Base-by-base conservation (phyloP, 2,113 vertebrate genomes). In the Myrmecophaga tridactyla region DNA sequence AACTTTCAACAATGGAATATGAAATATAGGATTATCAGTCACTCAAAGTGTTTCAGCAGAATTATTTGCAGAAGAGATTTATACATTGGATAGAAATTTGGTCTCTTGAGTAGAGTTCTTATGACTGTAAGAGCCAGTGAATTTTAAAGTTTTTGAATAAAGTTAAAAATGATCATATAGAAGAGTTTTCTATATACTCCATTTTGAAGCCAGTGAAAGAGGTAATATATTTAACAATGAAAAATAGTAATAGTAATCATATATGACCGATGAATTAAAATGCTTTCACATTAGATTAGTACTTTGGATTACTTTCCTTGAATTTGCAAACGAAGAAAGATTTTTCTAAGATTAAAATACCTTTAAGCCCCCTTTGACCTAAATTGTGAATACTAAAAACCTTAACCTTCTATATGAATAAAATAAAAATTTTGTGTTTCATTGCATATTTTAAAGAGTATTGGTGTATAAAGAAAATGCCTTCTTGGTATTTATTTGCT, bases 261-360 rank as follows among this genome's bases (percentile, higher is more conserved):
- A 60, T 62, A 23, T 84, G 17, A 60, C 48, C 88, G 12, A 46
- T 92, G 25, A 75, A 75, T 92, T 89, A 82, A 67, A 78, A 78
- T 46, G 4, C 72, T 76, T 94, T 86, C 31, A 84, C 34, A 29
- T 80, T 95, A 78, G 41, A 69, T 6, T 84, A 23, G 34, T 83
- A 82, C 17, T 83, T 90, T 92, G 48, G 86, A 72, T 93, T 77
- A 60, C 63, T 65, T 97, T 56, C n/a, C 48, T 80, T 88, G 60
- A 94, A 76, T 91, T 88, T 86, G 48, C 46, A 96, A 86, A 81
- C 91, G 46, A 60, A 92, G 25, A 80, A 69, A 51, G 4, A 56
- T 56, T 91, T 91, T 95, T 67, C 27, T 83, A 92, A 86, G 90
- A 87, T 80, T 80, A 93, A 82, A 87, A 78, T 94, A 83, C 9